Base-by-base conservation (phyloP, 1,140 invertebrate species). In the Thalassaphorura encarpata region DNA sequence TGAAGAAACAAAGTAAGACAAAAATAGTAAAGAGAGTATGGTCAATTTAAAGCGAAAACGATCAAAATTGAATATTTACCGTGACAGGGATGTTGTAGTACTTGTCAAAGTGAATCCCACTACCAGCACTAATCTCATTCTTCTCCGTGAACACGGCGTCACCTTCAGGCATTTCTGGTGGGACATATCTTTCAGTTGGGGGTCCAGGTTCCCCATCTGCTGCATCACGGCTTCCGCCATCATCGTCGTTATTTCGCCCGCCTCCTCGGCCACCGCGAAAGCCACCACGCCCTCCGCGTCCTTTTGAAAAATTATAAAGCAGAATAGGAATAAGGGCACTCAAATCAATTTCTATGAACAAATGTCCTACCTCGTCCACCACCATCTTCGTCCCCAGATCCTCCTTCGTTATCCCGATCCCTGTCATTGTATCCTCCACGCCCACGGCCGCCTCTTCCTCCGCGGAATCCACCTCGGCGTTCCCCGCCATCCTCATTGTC, bases 71-170 rank as follows among this genome's bases (percentile, higher is more conserved):
- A 67, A 27, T 2, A 24, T 67, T 71, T 50, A 91, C 84, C 66
- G 87, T 82, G 0, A 92, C 83, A 51, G 53, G 39, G 3, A 95
- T 91, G 2, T 80, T 72, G 54, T 91, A 82, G 67, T 89, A 93
- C 62, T 89, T 87, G 29, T 82, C 77, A 70, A 97, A 96, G 70
- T 97, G 94, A 6, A 91, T 89, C 0, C 92, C 92, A 6, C 77
- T 85, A 0, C 79, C 80, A 36, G 73, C 78, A 24, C 75, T 76
- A 64, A 89, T 90, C 5, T 92, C 75, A 39, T 80, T 80, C 1
- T 75, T 71, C 48, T 88, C 86, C 58, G 86, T 79, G 1, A 61
- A 65, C 18, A 54, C 39, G 0, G 18, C 56, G 15, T 65, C 63
- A 18, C 62, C 62, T 28, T 77, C 75, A 1, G 77, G 76, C 0